Conservation (phyloP, 37 sponge, comb jelly and placozoan genomes). For the Diacarnus erythraeanus region DNA sequence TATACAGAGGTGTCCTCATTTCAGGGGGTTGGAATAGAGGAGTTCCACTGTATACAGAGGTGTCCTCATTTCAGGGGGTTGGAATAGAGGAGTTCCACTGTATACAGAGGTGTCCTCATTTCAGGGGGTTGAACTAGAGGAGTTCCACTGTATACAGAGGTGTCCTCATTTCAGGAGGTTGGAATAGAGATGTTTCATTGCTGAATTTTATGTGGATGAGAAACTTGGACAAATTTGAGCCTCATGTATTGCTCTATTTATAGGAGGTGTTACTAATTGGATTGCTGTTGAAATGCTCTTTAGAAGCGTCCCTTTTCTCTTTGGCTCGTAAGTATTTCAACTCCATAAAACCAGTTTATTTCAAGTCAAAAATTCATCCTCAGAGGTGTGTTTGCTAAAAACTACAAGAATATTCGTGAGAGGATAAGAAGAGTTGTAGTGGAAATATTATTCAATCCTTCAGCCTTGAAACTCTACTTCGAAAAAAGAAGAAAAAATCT, state of each 20-base stretch:
- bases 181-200: too few relatives aligned
- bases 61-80: too few relatives aligned
- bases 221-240: not conserved
- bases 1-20: too few relatives aligned
- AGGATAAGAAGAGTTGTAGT: constrained; percentile 46
- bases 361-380: not conserved
- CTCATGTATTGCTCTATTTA: not conserved
- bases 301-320: constrained; percentile 48
- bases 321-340: constrained; percentile 86
- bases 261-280: constrained; percentile 86
- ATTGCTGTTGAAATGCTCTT: constrained; percentile 85
- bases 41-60: too few relatives aligned
- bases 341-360: too few relatives aligned
- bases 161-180: too few relatives aligned
- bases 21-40: too few relatives aligned
- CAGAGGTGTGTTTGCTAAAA: constrained; percentile 74
- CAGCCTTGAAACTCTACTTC: constrained; percentile 57
- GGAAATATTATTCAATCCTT: constrained; percentile 65
- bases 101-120: too few relatives aligned
- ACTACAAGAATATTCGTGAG: constrained; percentile 72
- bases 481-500: constrained; percentile 19
- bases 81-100: too few relatives aligned
- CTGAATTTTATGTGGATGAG: not conserved
- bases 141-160: too few relatives aligned
- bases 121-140: too few relatives aligned